These are phyloP conservation scores for Phocoena sinus DNA, from an alignment of 2,113 vertebrate genomes.

Conservation along the genomic window DNA sequence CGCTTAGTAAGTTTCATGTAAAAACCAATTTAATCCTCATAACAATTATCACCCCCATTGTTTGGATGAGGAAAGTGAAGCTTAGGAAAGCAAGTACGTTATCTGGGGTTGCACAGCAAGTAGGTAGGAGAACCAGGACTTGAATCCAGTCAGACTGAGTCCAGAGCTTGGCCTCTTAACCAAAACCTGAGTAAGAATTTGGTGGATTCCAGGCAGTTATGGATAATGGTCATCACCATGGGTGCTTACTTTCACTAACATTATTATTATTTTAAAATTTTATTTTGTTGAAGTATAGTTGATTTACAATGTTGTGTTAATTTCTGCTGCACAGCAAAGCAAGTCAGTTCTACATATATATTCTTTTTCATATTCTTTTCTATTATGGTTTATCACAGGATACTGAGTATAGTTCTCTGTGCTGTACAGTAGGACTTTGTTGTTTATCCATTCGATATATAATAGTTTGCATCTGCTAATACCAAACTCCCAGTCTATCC, in stretches of 20 bases:
- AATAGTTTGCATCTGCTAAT: no score
- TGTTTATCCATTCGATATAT: no score
- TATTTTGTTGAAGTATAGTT: neutral
- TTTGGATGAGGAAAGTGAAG: neutral
- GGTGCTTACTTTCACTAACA: neutral
- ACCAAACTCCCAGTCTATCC: no score
- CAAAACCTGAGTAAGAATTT: neutral
- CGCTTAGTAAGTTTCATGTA: neutral
- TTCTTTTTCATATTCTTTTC: neutral
- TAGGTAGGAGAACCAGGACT: neutral
- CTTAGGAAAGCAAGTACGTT: neutral
- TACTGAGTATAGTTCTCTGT: neutral
- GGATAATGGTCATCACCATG: neutral
- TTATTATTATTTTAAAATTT: neutral
- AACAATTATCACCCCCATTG: neutral
- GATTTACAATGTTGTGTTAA: neutral
- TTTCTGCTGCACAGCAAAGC: neutral
- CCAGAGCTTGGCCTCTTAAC: neutral
- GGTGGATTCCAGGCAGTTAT: neutral
- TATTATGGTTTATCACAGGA: neutral
- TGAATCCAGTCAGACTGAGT: neutral
- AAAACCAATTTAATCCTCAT: neutral
- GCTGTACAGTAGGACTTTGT: neutral
- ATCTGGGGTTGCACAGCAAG: neutral
- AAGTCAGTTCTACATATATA: neutral